phyloP scores from a whole-genome alignment of 2,797 vertebrate genomes.

The Ceryle rudis region DNA sequence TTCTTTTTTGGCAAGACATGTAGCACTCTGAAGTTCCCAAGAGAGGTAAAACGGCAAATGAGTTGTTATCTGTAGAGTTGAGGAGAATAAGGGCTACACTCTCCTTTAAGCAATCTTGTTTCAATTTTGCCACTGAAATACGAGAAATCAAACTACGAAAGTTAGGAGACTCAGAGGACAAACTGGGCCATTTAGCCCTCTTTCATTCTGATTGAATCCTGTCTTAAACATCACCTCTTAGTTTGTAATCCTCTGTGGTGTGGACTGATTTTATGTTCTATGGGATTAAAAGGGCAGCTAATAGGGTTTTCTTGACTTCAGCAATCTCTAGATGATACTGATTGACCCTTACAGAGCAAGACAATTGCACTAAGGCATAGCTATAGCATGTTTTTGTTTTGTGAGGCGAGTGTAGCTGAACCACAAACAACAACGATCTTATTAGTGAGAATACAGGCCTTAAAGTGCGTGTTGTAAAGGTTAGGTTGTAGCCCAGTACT shows the following conservation, averaged over 20 bases:
- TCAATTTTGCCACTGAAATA: not conserved
- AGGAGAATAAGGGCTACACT: not conserved
- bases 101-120: not conserved
- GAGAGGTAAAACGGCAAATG: fast-evolving
- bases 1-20: not conserved
- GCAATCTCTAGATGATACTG: not conserved
- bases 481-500: not conserved
- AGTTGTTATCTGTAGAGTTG: not conserved
- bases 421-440: not conserved
- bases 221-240: not conserved
- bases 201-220: not conserved
- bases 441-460: not conserved
- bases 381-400: not conserved
- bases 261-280: not conserved
- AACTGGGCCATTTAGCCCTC: not conserved
- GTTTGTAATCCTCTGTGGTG: not conserved
- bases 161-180: not conserved
- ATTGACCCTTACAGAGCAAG: not conserved
- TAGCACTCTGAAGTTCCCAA: not conserved
- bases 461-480: not conserved
- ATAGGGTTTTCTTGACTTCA: not conserved
- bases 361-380: not conserved
- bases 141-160: not conserved
- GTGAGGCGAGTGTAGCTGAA: not conserved
- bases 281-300: not conserved